Conservation (phyloP, 2,797 vertebrate genomes). For the Sebastes flavidus region DNA sequence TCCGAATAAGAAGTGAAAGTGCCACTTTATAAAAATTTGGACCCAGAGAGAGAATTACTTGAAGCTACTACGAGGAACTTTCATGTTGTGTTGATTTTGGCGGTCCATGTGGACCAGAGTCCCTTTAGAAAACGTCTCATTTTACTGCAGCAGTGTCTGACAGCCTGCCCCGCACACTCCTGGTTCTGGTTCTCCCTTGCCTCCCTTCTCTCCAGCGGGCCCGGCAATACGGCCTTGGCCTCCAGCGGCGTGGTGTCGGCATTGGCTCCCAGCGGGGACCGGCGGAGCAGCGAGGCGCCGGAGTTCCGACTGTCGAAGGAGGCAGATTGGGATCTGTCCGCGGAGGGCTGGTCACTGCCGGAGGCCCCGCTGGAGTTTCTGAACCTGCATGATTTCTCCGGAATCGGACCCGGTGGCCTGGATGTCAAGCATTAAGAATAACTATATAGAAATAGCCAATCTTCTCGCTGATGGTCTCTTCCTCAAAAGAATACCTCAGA, state of each 20-base stretch:
- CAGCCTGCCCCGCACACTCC: background rate
- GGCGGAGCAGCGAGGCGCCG: too few species aligned
- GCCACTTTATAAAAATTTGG: background rate
- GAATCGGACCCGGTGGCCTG: too few species aligned
- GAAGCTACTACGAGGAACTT: background rate
- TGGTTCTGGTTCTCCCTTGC: background rate
- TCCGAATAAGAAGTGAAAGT: background rate
- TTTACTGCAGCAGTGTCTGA: background rate
- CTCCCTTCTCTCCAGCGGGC: background rate
- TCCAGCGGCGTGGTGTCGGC: background rate
- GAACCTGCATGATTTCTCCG: too few species aligned
- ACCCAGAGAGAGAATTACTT: background rate
- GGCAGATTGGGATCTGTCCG: too few species aligned
- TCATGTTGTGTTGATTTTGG: rapidly evolving
- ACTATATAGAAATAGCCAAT: too few species aligned
- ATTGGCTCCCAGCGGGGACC: too few species aligned
- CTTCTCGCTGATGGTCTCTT: background rate
- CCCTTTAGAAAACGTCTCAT: background rate
- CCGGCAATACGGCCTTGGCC: background rate
- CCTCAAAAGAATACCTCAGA: background rate
- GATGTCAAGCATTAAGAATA: too few species aligned
- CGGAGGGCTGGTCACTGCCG: rapidly evolving
- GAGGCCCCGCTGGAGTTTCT: too few species aligned
- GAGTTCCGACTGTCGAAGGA: too few species aligned
- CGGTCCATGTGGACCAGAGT: background rate